Evolutionary conservation across 2,797 vertebrate species (phyloP).

Genomic region (Thripadectes ignobilis): DNA sequence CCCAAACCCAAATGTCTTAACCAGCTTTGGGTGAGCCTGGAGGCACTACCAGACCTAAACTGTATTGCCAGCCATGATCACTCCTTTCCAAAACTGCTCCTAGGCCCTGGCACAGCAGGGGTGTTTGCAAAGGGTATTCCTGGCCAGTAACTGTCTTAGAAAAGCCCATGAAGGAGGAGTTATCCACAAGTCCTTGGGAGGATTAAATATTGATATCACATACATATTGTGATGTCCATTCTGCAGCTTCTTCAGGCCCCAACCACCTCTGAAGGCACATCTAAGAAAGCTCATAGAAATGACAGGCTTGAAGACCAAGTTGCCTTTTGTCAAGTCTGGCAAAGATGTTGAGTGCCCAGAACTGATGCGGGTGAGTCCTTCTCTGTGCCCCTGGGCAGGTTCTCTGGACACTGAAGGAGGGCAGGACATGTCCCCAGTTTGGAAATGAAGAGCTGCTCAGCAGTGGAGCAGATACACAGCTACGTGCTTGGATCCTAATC

Average conservation of each 20-base stretch:
- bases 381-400: neutral
- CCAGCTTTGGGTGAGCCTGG: neutral
- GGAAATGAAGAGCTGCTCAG: neutral
- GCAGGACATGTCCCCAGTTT: neutral
- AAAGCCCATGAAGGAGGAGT: neutral
- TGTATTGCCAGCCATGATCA: neutral
- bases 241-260: neutral
- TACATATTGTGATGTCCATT: neutral
- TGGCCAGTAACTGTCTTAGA: neutral
- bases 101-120: neutral
- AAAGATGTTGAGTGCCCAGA: neutral
- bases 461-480: rapidly evolving
- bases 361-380: neutral
- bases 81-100: neutral
- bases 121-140: neutral
- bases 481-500: neutral
- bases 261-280: neutral
- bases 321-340: neutral
- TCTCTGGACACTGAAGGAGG: neutral
- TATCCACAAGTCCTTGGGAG: neutral
- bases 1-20: neutral
- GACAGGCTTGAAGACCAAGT: neutral
- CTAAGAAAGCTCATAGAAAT: neutral
- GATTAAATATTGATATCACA: neutral
- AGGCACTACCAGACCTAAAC: neutral